Conservation (phyloP, 2,888 invertebrate genomes). For the Drosophila putrida region DNA sequence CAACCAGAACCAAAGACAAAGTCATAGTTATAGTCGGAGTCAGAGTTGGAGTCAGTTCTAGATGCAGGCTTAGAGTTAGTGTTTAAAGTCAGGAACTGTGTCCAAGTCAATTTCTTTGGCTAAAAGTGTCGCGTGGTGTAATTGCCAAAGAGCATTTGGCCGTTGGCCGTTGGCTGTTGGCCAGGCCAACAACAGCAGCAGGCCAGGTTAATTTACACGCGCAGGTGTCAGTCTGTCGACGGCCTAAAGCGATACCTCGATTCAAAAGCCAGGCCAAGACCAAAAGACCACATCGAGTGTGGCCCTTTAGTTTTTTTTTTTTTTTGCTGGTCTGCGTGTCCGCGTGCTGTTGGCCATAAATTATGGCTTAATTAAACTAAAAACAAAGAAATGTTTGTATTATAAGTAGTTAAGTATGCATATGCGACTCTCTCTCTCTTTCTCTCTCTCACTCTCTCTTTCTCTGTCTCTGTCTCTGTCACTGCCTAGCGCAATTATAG, state of each 20-base stretch:
- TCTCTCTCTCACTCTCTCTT: neutral
- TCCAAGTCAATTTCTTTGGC: neutral
- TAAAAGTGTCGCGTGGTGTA: slow-evolving; percentile 55
- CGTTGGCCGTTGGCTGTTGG: slow-evolving; percentile 16
- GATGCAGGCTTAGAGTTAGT: no score
- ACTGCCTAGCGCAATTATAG: slow-evolving; percentile 44
- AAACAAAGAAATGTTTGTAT: slow-evolving; percentile 56
- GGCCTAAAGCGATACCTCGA: slow-evolving; percentile 21
- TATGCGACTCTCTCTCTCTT: neutral
- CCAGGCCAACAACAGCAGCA: neutral
- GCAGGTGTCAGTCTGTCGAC: slow-evolving; percentile 68
- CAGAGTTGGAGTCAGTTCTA: neutral
- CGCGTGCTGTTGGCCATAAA: slow-evolving; percentile 75
- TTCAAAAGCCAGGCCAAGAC: slow-evolving; percentile 14
- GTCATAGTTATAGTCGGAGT: neutral
- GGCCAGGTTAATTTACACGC: slow-evolving; percentile 68
- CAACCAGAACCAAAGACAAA: slow-evolving; percentile 4
- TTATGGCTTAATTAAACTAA: slow-evolving; percentile 79
- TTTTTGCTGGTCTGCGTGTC: slow-evolving; percentile 68
- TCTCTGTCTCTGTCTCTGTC: neutral
- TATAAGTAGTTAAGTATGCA: slow-evolving; percentile 35
- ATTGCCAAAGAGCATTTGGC: slow-evolving; percentile 30
- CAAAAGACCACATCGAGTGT: slow-evolving; percentile 54
- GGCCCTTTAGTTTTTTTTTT: slow-evolving; percentile 61
- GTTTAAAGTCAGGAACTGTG: neutral